phyloP scores from a whole-genome alignment of 2,888 invertebrate genomes.

The Linyphia triangularis region DNA sequence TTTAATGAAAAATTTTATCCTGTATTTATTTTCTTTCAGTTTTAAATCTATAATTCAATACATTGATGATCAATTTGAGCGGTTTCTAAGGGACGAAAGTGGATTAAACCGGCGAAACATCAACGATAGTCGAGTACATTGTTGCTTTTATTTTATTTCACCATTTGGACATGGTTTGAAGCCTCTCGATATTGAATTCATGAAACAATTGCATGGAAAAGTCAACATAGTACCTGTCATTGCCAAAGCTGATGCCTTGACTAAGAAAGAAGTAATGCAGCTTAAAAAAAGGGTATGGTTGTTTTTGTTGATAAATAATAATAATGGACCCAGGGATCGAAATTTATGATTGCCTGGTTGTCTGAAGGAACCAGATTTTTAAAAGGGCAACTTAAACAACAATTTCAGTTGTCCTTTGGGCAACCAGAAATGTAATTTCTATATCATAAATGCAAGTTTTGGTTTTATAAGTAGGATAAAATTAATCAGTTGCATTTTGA shows the following conservation, averaged over 20 bases:
- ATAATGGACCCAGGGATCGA: too few species aligned
- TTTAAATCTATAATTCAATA: constrained; percentile 91
- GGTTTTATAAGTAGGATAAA: too few species aligned
- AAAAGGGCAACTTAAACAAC: too few species aligned
- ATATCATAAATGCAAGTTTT: too few species aligned
- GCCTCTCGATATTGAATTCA: constrained; percentile 95
- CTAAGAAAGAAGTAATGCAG: constrained; percentile 92
- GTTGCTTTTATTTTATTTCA: constrained; percentile 98
- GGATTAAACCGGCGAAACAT: constrained; percentile 92
- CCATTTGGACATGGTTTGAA: constrained; percentile 97
- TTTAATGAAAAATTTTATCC: neutral
- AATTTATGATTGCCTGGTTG: too few species aligned
- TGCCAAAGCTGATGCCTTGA: constrained; percentile 95
- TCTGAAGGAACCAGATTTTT: too few species aligned
- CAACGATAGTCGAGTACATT: constrained; percentile 97
- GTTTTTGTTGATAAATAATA: constrained; percentile 77
- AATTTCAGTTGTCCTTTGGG: too few species aligned
- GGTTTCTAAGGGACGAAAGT: constrained; percentile 79
- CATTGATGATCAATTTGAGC: constrained; percentile 97
- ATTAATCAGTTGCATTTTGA: too few species aligned
- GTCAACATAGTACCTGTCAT: constrained; percentile 97
- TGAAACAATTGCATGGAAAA: constrained; percentile 97
- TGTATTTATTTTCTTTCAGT: constrained; percentile 32
- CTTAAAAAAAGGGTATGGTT: constrained; percentile 87
- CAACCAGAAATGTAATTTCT: too few species aligned